Conservation (phyloP, 2,113 vertebrate species). For the Pterophyllum scalare region DNA sequence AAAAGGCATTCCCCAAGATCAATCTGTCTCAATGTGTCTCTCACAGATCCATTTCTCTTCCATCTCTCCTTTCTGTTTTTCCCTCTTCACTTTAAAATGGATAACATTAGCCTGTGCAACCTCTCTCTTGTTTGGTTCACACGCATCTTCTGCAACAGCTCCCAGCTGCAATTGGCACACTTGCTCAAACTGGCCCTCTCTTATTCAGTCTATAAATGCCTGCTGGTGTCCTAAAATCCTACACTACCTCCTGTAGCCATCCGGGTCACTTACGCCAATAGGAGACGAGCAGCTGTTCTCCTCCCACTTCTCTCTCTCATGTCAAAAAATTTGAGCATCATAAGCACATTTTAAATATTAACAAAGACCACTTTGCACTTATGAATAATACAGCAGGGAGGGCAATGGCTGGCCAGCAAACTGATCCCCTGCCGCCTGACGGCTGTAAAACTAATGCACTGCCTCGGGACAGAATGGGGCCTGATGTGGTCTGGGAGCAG, state of each 20-base stretch:
- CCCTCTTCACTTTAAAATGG: slow-evolving; percentile 38
- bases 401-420: slow-evolving; percentile 79
- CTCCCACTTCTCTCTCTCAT: slow-evolving; percentile 57
- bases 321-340: slow-evolving; percentile 79
- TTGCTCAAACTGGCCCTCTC: slow-evolving; percentile 46
- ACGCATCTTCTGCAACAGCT: slow-evolving; percentile 33
- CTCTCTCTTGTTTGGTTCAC: slow-evolving; percentile 42
- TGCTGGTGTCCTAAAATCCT: slow-evolving; percentile 60
- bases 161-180: slow-evolving; percentile 51
- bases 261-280: slow-evolving; percentile 43
- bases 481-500: slow-evolving; percentile 52
- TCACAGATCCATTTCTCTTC: slow-evolving; percentile 57
- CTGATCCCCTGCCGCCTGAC: slow-evolving; percentile 71
- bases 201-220: slow-evolving; percentile 62
- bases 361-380: slow-evolving; percentile 85
- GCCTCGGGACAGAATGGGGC: slow-evolving; percentile 65
- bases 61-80: slow-evolving; percentile 28
- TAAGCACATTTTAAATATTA: slow-evolving; percentile 89
- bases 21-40: slow-evolving; percentile 73
- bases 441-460: slow-evolving; percentile 86
- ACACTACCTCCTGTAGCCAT: slow-evolving; percentile 38
- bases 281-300: slow-evolving; percentile 56
- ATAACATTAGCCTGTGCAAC: slow-evolving; percentile 45
- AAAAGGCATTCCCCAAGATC: slow-evolving; percentile 74
- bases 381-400: slow-evolving; percentile 86